phyloP scores from a whole-genome alignment of 2,888 invertebrate genomes.

The Podotricha telesiphe region DNA sequence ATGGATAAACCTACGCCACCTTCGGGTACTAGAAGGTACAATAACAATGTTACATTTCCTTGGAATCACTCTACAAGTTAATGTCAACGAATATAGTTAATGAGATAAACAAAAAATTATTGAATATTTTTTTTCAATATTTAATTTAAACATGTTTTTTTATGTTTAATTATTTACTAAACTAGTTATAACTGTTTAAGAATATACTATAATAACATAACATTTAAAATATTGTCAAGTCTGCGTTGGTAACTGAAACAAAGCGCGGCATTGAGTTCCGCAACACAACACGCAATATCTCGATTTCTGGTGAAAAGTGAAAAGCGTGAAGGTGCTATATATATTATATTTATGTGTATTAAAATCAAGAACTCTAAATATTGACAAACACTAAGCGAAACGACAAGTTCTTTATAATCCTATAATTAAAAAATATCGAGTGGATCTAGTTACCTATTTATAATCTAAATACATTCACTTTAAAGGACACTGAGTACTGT shows the following conservation, averaged over 20 bases:
- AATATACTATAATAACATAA: too few relatives aligned
- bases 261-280: too few relatives aligned
- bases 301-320: too few relatives aligned
- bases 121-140: too few relatives aligned
- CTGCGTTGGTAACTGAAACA: too few relatives aligned
- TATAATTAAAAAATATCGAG: slow-evolving; percentile 12
- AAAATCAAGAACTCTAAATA: neutral
- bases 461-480: slow-evolving; percentile 20
- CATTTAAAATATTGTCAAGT: too few relatives aligned
- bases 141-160: too few relatives aligned
- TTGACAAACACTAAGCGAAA: neutral
- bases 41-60: neutral
- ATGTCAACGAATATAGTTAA: neutral
- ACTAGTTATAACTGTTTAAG: too few relatives aligned
- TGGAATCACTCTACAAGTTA: neutral
- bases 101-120: neutral
- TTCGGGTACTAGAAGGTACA: slow-evolving; percentile 5
- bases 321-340: too few relatives aligned
- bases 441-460: slow-evolving; percentile 3
- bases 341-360: too few relatives aligned
- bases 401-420: neutral
- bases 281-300: too few relatives aligned
- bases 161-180: too few relatives aligned
- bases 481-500: slow-evolving; percentile 26
- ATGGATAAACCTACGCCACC: slow-evolving; percentile 34